These are phyloP conservation scores for Drosophila neutralis DNA, from an alignment of 2,888 invertebrate species.

Conservation along the genomic window DNA sequence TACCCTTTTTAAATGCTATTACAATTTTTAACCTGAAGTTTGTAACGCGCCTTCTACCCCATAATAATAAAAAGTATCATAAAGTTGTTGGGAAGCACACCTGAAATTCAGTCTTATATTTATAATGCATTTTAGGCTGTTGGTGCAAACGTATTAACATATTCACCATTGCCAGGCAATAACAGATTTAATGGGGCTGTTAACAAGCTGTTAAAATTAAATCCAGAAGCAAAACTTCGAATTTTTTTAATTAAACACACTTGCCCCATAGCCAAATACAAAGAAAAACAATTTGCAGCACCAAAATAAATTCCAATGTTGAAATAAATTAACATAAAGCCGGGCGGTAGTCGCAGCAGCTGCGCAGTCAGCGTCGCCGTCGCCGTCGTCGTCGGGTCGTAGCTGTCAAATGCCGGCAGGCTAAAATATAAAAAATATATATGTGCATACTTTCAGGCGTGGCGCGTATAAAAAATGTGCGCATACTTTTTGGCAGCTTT, in stretches of 20 bases:
- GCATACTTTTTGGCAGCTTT: slow-evolving; percentile 77
- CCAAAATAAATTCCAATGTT: slow-evolving; percentile 48
- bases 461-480: slow-evolving; percentile 74
- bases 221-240: slow-evolving; percentile 19
- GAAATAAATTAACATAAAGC: slow-evolving; percentile 77
- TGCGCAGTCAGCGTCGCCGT: slow-evolving; percentile 17
- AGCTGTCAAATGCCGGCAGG: slow-evolving; percentile 76
- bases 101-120: not conserved
- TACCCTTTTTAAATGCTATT: not conserved
- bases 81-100: not conserved
- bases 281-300: slow-evolving; percentile 47
- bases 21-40: not conserved
- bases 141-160: not conserved
- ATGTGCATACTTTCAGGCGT: slow-evolving; percentile 73
- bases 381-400: slow-evolving; percentile 32
- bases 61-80: not conserved
- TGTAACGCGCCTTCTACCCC: not conserved
- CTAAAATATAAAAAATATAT: slow-evolving; percentile 66
- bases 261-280: slow-evolving; percentile 11
- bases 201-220: slow-evolving; percentile 4
- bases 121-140: not conserved
- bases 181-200: slow-evolving; percentile 5
- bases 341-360: slow-evolving; percentile 25
- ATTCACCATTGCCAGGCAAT: not conserved
- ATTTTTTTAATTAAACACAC: slow-evolving; percentile 53